Conservation (phyloP, 1,140 invertebrate species). For the Trachymyrmex cornetzi region DNA sequence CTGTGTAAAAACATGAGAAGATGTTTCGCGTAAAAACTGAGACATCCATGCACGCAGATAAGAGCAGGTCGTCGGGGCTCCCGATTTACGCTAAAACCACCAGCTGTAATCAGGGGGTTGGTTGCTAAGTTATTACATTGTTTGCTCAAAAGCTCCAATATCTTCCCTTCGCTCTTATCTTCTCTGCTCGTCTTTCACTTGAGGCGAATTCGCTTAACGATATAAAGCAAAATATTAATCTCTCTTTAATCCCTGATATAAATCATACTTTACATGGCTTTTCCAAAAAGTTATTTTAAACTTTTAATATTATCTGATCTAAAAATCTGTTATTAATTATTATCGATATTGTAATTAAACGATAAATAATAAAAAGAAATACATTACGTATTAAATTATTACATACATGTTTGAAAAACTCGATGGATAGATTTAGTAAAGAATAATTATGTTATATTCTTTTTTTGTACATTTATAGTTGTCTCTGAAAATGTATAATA, state of each 20-base stretch:
- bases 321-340: conserved; percentile 2
- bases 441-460: not conserved
- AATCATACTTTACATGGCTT: not conserved
- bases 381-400: not conserved
- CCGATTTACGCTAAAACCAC: conserved; percentile 73
- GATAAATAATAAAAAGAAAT: not conserved
- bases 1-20: conserved; percentile 32
- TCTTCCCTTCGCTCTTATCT: conserved; percentile 49
- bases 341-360: not conserved
- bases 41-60: conserved; percentile 16
- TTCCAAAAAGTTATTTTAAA: not conserved
- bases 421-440: no score
- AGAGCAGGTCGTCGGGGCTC: not conserved
- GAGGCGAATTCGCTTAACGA: conserved; percentile 59
- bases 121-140: conserved; percentile 79
- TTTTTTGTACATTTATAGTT: not conserved
- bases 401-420: not conserved
- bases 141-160: conserved; percentile 79
- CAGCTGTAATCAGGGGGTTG: conserved; percentile 72
- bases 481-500: not conserved
- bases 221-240: conserved; percentile 71
- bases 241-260: conserved; percentile 30
- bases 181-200: conserved; percentile 24
- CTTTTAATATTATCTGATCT: not conserved
- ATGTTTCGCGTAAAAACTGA: conserved; percentile 25